Conservation (phyloP, 2,113 vertebrate genomes). For the Pseudorhombus dupliciocellatus region DNA sequence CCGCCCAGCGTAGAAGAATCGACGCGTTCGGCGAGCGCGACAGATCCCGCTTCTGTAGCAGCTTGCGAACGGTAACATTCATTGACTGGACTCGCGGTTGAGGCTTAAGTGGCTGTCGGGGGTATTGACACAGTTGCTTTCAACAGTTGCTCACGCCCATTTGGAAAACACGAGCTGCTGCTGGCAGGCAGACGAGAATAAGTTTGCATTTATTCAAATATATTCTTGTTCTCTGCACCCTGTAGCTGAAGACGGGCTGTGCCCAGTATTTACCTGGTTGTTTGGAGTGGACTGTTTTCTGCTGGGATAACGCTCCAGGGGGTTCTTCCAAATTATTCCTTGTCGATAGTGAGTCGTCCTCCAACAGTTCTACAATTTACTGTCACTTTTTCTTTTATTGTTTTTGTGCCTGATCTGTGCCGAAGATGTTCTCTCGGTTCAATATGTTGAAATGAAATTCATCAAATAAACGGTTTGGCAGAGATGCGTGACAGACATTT, state of each 20-base stretch:
- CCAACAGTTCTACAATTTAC: not conserved
- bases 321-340: too few relatives aligned
- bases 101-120: conserved; percentile 26
- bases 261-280: too few relatives aligned
- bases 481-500: too few relatives aligned
- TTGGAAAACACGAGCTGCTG: conserved; percentile 43
- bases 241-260: conserved; percentile 1
- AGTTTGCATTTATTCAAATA: conserved; percentile 19
- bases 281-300: too few relatives aligned
- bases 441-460: too few relatives aligned
- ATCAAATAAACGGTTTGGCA: too few relatives aligned
- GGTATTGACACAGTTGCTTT: conserved; percentile 50
- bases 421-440: too few relatives aligned
- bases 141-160: conserved; percentile 55
- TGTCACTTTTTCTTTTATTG: not conserved
- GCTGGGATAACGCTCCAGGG: too few relatives aligned
- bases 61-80: conserved; percentile 11
- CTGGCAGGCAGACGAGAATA: conserved; percentile 31
- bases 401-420: not conserved
- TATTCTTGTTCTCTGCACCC: not conserved
- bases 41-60: not conserved
- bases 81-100: conserved; percentile 26
- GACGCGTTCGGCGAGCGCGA: not conserved
- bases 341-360: not conserved
- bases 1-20: not conserved